Evolutionary conservation across 2,113 vertebrate species (phyloP), one percentile per base, ranked within the genome.

Genomic region (Apodemus sylvaticus): DNA sequence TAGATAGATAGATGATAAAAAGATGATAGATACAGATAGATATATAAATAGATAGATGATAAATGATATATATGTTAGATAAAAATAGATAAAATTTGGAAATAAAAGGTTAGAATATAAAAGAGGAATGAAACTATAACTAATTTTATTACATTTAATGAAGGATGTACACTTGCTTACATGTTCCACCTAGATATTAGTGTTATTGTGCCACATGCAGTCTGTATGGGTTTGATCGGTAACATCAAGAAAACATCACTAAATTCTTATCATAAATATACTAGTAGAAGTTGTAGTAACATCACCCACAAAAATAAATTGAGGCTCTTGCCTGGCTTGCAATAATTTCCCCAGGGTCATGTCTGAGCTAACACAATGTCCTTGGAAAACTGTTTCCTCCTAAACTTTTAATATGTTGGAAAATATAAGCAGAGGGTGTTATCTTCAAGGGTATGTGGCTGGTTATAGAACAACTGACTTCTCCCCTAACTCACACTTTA

Each of bases 311-410:
- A 81, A 81, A 83, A 83, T 29, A 96, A 60, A 45, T 12, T 14
- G 3, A 4, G 13, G 0, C 42, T 36, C 0, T 48, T 60, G 16
- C 2, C 31, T 74, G 8, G 0, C 7, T 91, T 31, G 36, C 0
- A 17, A 6, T 55, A 71, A 51, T 82, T 73, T 93, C 11, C 53
- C 31, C 19, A 45, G 14, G 51, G 3, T 62, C 24, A 39, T 73
- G 8, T 53, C 13, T 86, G 39, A 73, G 4, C 60, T 60, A 66
- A 48, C 48, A 42, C 2, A 3, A 82, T 74, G 36, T 51, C 14
- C 29, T 78, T 62, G 10, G 19, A 20, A 89, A 96, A 16, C 16
- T 71, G 3, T 31, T 92, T 5, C 13, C 7, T 78, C 20, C 22
- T 42, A 31, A 87, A 48, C 3, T 1, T 8, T 13, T 48, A 48